Evolutionary conservation across 2,113 vertebrate genomes (phyloP).

Genomic region (Coregonus clupeaformis): DNA sequence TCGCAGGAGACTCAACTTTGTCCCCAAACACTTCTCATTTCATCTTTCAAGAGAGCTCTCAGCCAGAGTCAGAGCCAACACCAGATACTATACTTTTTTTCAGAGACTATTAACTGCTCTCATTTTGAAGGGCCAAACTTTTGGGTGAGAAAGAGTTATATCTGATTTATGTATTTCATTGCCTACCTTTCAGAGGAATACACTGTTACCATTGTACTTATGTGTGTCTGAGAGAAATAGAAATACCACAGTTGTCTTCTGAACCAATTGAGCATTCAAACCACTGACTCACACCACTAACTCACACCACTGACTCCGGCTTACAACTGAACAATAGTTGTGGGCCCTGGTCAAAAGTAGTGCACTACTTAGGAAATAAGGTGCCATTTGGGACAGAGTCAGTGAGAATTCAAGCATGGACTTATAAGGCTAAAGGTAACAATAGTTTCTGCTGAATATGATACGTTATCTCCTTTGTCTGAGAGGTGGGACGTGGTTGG

Average conservation of each 20-base stretch:
- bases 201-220: neutral
- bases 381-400: no score
- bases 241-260: neutral
- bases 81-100: neutral
- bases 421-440: neutral
- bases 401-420: no score
- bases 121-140: neutral
- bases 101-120: neutral
- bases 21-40: conserved; percentile 29
- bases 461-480: neutral
- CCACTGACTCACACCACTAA: neutral
- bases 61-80: neutral
- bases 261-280: neutral
- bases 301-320: no score
- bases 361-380: neutral
- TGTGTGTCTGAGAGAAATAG: neutral
- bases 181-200: conserved; percentile 29
- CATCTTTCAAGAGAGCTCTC: neutral
- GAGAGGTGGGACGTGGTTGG: neutral
- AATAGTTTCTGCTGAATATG: neutral
- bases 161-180: neutral
- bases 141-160: neutral
- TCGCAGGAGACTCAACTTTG: neutral
- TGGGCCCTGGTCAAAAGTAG: neutral
- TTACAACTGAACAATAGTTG: neutral